A percentile compares a stretch with the other conserved stretches of the same genome.
Evolutionary conservation across 2,113 vertebrate genomes (phyloP).

Genomic region (Phylloscopus trochiloides): DNA sequence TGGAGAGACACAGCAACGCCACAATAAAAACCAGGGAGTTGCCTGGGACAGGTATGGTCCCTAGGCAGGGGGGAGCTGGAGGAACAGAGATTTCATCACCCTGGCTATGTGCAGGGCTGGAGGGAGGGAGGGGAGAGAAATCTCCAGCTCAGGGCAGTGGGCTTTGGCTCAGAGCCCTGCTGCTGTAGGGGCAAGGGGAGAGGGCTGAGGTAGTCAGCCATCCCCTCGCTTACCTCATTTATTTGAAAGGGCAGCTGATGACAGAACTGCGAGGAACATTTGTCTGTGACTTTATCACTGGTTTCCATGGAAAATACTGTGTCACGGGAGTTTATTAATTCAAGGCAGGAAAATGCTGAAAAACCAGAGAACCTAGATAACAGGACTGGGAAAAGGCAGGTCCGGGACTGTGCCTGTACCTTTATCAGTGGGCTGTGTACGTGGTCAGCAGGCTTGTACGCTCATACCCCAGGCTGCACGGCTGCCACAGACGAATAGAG

Average conservation of each 20-base stretch:
- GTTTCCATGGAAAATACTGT: constrained; percentile 51
- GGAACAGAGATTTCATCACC: not conserved
- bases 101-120: not conserved
- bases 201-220: rapidly evolving
- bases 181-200: not conserved
- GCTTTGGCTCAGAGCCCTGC: not conserved
- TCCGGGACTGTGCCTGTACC: rapidly evolving
- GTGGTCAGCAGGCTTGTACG: rapidly evolving
- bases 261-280: not conserved
- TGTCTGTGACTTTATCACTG: not conserved
- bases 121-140: not conserved
- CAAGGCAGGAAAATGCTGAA: not conserved
- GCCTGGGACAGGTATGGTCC: not conserved
- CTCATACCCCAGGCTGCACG: not conserved
- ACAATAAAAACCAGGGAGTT: rapidly evolving
- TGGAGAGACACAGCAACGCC: not conserved
- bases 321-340: not conserved
- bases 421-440: not conserved
- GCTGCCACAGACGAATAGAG: rapidly evolving
- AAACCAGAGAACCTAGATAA: not conserved
- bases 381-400: not conserved
- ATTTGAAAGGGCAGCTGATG: not conserved
- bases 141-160: rapidly evolving
- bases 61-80: not conserved
- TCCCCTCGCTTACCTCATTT: not conserved